phyloP scores from a whole-genome alignment of 2,113 vertebrate species.

The Phyllostomus discolor region DNA sequence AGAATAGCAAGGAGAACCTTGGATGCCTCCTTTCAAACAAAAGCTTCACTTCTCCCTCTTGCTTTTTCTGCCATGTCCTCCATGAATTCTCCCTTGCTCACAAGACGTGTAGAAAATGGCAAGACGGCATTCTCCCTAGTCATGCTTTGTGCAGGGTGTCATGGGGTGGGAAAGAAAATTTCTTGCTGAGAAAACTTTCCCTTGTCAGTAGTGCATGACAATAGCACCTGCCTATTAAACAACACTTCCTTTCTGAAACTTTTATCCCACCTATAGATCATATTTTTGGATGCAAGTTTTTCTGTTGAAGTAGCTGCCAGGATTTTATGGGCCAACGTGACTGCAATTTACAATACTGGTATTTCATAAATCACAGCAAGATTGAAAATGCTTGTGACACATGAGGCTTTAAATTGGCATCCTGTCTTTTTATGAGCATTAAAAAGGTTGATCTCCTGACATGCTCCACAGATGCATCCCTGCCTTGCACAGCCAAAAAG shows the following conservation, averaged over 20 bases:
- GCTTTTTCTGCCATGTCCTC: not conserved
- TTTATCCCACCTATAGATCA: constrained; percentile 74
- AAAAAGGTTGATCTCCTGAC: constrained; percentile 68
- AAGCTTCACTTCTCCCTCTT: constrained; percentile 16
- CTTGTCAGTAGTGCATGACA: constrained; percentile 68
- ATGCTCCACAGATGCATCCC: constrained; percentile 59
- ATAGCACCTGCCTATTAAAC: constrained; percentile 70
- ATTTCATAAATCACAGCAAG: constrained; percentile 78
- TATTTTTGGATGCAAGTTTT: constrained; percentile 77
- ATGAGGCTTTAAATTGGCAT: constrained; percentile 74
- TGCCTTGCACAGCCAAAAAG: constrained; percentile 53
- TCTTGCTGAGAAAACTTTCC: constrained; percentile 66
- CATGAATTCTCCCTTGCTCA: not conserved
- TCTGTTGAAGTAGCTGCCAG: constrained; percentile 78
- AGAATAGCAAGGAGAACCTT: not conserved
- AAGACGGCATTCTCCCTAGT: not conserved
- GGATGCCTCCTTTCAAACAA: not conserved
- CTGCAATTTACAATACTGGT: constrained; percentile 70
- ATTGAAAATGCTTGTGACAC: constrained; percentile 67
- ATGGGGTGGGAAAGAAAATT: constrained; percentile 6
- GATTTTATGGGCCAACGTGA: constrained; percentile 70
- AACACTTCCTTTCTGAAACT: constrained; percentile 70
- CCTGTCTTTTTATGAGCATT: constrained; percentile 74
- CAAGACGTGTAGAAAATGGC: not conserved
- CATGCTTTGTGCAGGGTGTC: not conserved